These are phyloP conservation scores for Lerema accius DNA, from an alignment of 1,140 invertebrate genomes.

Conservation along the genomic window DNA sequence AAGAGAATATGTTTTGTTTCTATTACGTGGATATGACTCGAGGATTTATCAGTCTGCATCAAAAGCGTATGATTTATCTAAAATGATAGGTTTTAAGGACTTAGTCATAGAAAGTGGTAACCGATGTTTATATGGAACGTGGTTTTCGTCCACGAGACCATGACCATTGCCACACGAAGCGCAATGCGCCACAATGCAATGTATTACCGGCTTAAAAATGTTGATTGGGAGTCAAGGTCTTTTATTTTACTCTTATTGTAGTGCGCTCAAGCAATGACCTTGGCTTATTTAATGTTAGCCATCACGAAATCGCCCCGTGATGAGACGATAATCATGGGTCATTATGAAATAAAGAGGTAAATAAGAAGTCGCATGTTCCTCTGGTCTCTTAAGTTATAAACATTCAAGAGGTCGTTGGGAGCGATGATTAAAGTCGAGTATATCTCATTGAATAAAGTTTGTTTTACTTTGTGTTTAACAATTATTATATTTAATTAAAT, in stretches of 20 bases:
- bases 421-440: constrained; percentile 45
- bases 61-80: too few species aligned
- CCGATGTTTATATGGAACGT: neutral
- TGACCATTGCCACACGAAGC: neutral
- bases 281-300: constrained; percentile 39
- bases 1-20: too few species aligned
- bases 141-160: constrained; percentile 1
- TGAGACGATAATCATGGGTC: constrained; percentile 47
- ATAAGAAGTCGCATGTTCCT: constrained; percentile 51
- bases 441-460: neutral
- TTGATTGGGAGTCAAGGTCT: neutral
- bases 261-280: constrained; percentile 30
- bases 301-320: constrained; percentile 53
- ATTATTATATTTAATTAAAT: too few species aligned
- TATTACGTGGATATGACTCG: too few species aligned
- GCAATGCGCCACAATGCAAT: neutral
- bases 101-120: neutral
- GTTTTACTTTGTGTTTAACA: too few species aligned
- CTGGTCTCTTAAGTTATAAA: constrained; percentile 59
- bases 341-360: constrained; percentile 51
- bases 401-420: constrained; percentile 56
- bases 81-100: too few species aligned
- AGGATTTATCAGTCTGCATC: too few species aligned
- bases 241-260: neutral
- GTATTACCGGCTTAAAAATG: neutral